These are phyloP conservation scores for Artibeus jamaicensis DNA, from an alignment of 2,797 vertebrate genomes.

Conservation along the genomic window DNA sequence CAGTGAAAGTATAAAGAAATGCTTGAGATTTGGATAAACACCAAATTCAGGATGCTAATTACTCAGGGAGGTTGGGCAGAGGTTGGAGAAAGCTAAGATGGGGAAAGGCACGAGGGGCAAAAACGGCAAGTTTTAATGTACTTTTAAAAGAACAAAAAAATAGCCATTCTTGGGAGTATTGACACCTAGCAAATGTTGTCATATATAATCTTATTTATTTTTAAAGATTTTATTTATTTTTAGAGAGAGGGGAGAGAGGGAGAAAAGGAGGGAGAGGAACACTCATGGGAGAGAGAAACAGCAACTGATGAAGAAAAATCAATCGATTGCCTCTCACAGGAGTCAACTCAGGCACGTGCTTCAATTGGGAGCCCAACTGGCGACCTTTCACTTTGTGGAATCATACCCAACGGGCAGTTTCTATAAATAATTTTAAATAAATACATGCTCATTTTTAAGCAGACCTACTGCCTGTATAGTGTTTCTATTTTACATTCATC, in stretches of 20 bases:
- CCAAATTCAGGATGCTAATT: neutral
- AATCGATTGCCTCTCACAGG: too few species aligned
- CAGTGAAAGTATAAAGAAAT: neutral
- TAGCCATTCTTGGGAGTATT: neutral
- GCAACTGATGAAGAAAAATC: too few species aligned
- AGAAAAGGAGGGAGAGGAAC: too few species aligned
- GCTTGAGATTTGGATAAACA: neutral
- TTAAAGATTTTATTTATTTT: too few species aligned
- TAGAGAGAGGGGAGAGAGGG: too few species aligned
- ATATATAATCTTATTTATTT: too few species aligned
- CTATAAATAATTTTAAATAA: neutral
- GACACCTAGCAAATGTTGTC: neutral
- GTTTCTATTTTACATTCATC: neutral
- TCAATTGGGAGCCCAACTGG: too few species aligned
- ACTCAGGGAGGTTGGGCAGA: neutral
- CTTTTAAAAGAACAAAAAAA: neutral
- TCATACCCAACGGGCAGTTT: too few species aligned
- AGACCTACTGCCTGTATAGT: too few species aligned
- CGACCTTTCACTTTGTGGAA: too few species aligned
- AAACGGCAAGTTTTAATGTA: neutral
- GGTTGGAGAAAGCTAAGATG: neutral
- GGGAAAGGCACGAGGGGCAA: neutral
- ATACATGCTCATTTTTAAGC: neutral
- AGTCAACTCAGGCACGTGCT: too few species aligned
- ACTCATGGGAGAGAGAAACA: too few species aligned